Evolutionary conservation across 2,888 invertebrate genomes (phyloP), one percentile per base, ranked within the genome.

Genomic region (Pandemis cinnamomeana): DNA sequence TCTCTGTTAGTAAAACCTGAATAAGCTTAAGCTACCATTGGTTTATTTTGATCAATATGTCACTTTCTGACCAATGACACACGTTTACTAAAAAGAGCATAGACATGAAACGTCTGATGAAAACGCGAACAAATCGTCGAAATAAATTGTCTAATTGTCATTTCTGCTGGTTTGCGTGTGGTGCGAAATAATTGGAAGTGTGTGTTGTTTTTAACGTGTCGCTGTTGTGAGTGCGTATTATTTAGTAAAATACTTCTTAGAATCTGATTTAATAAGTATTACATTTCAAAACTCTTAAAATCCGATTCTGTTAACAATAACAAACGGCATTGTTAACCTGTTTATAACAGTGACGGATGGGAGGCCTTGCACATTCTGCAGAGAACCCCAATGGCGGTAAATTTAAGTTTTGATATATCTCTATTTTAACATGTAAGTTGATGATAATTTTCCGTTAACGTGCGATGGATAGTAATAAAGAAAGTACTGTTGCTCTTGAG

Each of bases 301-400:
- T 73, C 48, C 42, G 69, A 70, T 66, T 73, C 73, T 44, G 60
- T 72, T 80, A 81, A 76, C 80, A 82, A 80, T 82, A 85, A 86
- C 86, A 87, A 86, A 89, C 86, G 87, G 85, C 86, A 86, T 90
- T 90, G 87, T 84, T 90, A 91, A 90, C 91, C 93, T 93, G 93
- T 93, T 92, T 93, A 93, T 89, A 88, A 89, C 84, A 89, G 91
- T 93, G 92, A 92, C 93, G 91, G 93, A 92, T 92, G 92, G 93
- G 92, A 92, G 91, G 91, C 92, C 92, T 92, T 92, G 91, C 91
- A 87, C 87, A 89, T 90, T 91, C 92, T 89, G 90, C 90, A 89
- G 67, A 91, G 87, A 89, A 86, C 82, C 84, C 81, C 80, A 89
- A 89, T 92, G 93, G 94, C 94, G 94, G 93, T 87, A 94, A 93